These are phyloP conservation scores for Phengaris arion DNA, from an alignment of 2,888 invertebrate genomes.

Conservation along the genomic window DNA sequence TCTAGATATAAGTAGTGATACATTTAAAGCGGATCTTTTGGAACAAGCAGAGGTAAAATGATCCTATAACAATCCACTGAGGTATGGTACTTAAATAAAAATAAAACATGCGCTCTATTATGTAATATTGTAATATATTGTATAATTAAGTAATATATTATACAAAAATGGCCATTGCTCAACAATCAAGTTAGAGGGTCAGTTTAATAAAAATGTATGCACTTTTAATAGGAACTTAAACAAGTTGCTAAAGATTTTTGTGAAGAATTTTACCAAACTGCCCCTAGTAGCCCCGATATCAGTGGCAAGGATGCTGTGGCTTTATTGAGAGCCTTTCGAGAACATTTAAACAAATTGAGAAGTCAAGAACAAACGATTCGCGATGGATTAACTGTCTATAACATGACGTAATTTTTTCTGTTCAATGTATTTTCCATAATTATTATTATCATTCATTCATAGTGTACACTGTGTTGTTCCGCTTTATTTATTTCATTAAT, in stretches of 20 bases:
- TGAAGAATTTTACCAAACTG: slow-evolving; percentile 83
- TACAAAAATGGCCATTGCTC: too few species aligned
- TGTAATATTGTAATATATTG: too few species aligned
- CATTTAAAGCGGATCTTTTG: slow-evolving; percentile 84
- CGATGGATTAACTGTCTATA: slow-evolving; percentile 86
- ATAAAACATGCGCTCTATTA: too few species aligned
- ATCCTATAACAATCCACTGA: not conserved
- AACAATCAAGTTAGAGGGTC: too few species aligned
- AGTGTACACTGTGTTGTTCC: not conserved
- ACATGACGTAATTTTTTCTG: slow-evolving; percentile 75
- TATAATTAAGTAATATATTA: too few species aligned
- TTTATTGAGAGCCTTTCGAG: slow-evolving; percentile 76
- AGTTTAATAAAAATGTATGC: not conserved
- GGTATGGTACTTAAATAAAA: too few species aligned
- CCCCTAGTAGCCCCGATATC: slow-evolving; percentile 82
- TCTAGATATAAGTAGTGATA: slow-evolving; percentile 85
- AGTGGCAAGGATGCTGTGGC: slow-evolving; percentile 77
- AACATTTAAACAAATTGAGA: slow-evolving; percentile 77
- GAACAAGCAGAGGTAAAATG: slow-evolving; percentile 81
- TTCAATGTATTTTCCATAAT: not conserved
- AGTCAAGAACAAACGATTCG: slow-evolving; percentile 83
- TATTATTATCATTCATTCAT: not conserved
- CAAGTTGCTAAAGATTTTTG: slow-evolving; percentile 83
- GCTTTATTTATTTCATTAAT: too few species aligned
- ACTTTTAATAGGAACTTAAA: slow-evolving; percentile 77